These are phyloP conservation scores for Epinephelus coioides DNA, from an alignment of 2,797 vertebrate genomes.

Conservation along the genomic window DNA sequence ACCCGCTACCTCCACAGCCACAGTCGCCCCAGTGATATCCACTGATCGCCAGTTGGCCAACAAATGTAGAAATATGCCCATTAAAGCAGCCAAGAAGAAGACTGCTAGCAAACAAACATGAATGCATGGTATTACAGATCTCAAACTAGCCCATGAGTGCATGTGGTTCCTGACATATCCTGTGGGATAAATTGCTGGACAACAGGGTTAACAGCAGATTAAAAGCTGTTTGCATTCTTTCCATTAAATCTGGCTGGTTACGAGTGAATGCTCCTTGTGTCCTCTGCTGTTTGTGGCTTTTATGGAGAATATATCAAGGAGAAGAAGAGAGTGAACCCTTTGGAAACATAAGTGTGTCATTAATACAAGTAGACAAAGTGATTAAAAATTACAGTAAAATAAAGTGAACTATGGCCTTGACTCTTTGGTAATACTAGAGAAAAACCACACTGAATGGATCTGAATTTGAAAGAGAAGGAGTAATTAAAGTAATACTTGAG, in stretches of 20 bases:
- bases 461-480: conserved; percentile 21
- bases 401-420: conserved; percentile 32
- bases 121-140: conserved; percentile 8
- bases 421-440: neutral
- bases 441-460: conserved; percentile 11
- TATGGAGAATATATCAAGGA: too few relatives aligned
- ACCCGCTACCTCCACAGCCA: too few relatives aligned
- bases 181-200: neutral
- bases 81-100: too few relatives aligned
- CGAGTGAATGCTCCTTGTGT: neutral
- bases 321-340: neutral
- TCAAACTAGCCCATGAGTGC: neutral
- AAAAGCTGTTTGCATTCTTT: neutral
- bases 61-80: too few relatives aligned
- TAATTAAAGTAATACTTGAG: conserved; percentile 37
- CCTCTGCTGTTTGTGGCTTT: neutral
- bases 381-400: neutral
- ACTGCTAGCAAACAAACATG: too few relatives aligned
- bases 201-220: neutral
- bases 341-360: conserved; percentile 8
- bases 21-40: too few relatives aligned
- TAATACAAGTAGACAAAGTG: conserved; percentile 7
- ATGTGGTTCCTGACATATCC: neutral
- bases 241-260: neutral
- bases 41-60: too few relatives aligned